Evolutionary conservation across 1,140 invertebrate species (phyloP).

Genomic region (Sitobion miscanthi): DNA sequence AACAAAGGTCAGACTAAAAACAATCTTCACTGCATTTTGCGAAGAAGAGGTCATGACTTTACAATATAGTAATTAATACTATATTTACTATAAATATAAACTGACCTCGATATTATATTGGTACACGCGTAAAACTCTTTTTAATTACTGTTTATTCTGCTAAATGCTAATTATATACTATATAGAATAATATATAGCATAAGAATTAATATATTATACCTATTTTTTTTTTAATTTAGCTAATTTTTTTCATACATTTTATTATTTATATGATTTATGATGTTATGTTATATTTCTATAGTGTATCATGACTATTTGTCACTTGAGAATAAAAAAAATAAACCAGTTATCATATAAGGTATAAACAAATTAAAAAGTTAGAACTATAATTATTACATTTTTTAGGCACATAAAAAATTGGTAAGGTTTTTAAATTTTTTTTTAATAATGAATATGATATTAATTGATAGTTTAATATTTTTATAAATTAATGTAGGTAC

Average conservation of each 20-base stretch:
- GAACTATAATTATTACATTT: not conserved
- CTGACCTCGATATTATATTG: not conserved
- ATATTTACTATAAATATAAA: not conserved
- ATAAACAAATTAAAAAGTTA: not conserved
- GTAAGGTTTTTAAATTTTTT: not conserved
- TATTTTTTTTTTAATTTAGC: not conserved
- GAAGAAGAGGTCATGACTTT: not conserved
- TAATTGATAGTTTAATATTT: not conserved
- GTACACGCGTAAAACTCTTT: not conserved
- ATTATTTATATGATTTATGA: not conserved
- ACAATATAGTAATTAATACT: not conserved
- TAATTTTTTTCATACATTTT: not conserved
- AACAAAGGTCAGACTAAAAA: not conserved
- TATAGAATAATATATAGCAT: not conserved
- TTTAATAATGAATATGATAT: not conserved
- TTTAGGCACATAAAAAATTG: not conserved
- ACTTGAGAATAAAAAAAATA: not conserved
- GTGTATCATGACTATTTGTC: not conserved
- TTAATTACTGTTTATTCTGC: conserved; percentile 11
- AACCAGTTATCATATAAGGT: not conserved
- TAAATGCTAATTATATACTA: not conserved
- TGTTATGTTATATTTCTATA: not conserved
- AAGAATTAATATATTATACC: not conserved
- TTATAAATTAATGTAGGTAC: not conserved
- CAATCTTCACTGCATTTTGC: not conserved